Base-by-base conservation (phyloP, 2,888 invertebrate species). In the Synergus gifuensis region DNA sequence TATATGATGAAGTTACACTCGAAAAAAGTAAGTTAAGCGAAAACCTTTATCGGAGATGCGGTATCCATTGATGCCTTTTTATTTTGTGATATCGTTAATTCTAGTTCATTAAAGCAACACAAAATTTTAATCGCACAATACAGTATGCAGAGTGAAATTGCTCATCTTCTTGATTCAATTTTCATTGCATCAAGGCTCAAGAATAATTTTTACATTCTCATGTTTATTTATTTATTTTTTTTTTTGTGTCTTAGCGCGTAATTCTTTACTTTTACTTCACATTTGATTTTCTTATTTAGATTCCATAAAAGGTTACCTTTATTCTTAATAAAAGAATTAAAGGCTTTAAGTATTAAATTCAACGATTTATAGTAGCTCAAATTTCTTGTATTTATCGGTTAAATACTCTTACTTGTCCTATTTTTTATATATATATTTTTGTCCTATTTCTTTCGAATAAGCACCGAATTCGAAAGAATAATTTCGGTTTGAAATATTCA, bases 31-130 rank as follows among this genome's bases (percentile, higher is more conserved):
- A 80, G 83, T 42, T 63, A 66, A 46, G 63, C 14, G 77, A n/a
- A 78, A 66, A 18, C 77, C 44, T 22, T 78, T 63, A 54, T 66
- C 73, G 63, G 64, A 44, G 81, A 54, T 76, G 76, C 54, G 81
- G 82, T 86, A 85, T 87, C 89, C 86, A 86, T 54, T 73, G 73
- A 49, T 73, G 73, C 73, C 73, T 73, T 73, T 73, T 88, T 86
- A 89, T 88, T 36, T 36, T 90, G 90, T 90, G 90, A 90, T 90
- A 90, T 90, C 85, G 87, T 85, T 88, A 89, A 87, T 84, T 86
- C 76, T 89, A 90, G 87, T 85, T 86, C 76, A 79, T 83, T n/a
- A n/a, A 86, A 83, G 79, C 83, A 76, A 83, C 9, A 18, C 18
- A 54, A 79, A 83, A 79, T 80, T 77, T 81, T 79, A 82, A 84